These are phyloP conservation scores for Melipona beecheii DNA, from an alignment of 2,888 invertebrate species.

Conservation along the genomic window DNA sequence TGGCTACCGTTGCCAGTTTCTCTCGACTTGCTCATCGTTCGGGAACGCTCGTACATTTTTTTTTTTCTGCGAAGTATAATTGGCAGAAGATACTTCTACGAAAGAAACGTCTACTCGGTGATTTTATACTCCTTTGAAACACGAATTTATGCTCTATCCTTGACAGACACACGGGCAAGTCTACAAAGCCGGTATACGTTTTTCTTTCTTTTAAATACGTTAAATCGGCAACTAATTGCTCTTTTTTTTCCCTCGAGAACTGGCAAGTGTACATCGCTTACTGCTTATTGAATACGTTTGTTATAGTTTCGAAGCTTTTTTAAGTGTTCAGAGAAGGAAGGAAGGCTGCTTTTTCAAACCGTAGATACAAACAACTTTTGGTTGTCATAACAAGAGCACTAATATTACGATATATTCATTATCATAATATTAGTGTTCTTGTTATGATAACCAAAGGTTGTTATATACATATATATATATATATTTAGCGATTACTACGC, in stretches of 20 bases:
- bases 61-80: slow-evolving; percentile 28
- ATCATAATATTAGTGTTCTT: too few relatives aligned
- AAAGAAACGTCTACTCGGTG: not conserved
- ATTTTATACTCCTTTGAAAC: slow-evolving; percentile 30
- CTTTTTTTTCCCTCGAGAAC: slow-evolving; percentile 42
- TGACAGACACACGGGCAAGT: slow-evolving; percentile 14
- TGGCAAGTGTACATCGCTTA: slow-evolving; percentile 71
- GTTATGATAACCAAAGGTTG: too few relatives aligned
- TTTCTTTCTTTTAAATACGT: slow-evolving; percentile 42
- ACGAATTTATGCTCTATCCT: slow-evolving; percentile 49
- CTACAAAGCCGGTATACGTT: slow-evolving; percentile 39
- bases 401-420: slow-evolving; percentile 66
- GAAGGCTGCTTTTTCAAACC: slow-evolving; percentile 65
- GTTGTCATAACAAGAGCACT: slow-evolving; percentile 74
- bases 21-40: not conserved
- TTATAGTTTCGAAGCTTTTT: slow-evolving; percentile 57
- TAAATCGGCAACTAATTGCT: slow-evolving; percentile 56
- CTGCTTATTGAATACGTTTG: slow-evolving; percentile 60
- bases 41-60: not conserved
- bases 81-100: slow-evolving; percentile 1
- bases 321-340: slow-evolving; percentile 58
- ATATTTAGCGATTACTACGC: too few relatives aligned
- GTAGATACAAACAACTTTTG: slow-evolving; percentile 76
- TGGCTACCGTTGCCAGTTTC: not conserved
- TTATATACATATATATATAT: too few relatives aligned